Base-by-base conservation (phyloP, 53 echinoderm and acorn worm genomes). In the Temnopleurus reevesii region DNA sequence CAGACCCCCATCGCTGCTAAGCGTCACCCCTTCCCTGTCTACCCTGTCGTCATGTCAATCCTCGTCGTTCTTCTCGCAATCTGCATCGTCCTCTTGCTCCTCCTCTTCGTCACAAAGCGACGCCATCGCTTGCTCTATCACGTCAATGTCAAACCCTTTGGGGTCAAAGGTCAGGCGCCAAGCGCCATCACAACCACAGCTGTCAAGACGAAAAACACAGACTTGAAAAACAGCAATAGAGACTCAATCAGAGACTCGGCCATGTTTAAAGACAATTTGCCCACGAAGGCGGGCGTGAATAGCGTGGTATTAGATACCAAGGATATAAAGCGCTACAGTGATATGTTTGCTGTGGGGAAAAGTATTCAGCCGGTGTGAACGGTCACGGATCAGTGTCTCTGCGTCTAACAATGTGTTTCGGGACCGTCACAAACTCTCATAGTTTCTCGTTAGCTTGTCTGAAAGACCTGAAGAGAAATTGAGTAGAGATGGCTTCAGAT, bases 191-290 rank as follows among this genome's bases (percentile, higher is more conserved):
- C 92, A 12, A 81, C 91, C 12, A 61, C 92, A 25, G 86, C 91
- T 35, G 59, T 92, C 56, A 98, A 98, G 92, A 90, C 94, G 24
- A 92, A 92, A 90, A 97, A 97, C 56, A 76, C 77, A 31, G 94
- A 93, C 76, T 59, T 91, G 12, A 95, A 96, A 85, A 96, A 92
- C 79, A 96, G 85, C 57, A 93, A 92, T 83, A 91, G 95, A 5
- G 95, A 95, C 89, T 90, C 96, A 0, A 96, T 96, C 53, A 76
- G 97, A 18, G 97, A 95, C 55, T 97, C 97, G 28, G 92, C 92
- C 83, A 89, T 91, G 59, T 97, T 97, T 76, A 97, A 95, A 87
- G 97, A 97, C 86, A 97, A 97, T 90, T 66, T 94, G 43, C 94
- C 91, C 5, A 53, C 89, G 44, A 95, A 95, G 84, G 86, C 90